Evolutionary conservation across 2,888 invertebrate species (phyloP), one percentile per base, ranked within the genome.

Genomic region (Brachyptera putata): DNA sequence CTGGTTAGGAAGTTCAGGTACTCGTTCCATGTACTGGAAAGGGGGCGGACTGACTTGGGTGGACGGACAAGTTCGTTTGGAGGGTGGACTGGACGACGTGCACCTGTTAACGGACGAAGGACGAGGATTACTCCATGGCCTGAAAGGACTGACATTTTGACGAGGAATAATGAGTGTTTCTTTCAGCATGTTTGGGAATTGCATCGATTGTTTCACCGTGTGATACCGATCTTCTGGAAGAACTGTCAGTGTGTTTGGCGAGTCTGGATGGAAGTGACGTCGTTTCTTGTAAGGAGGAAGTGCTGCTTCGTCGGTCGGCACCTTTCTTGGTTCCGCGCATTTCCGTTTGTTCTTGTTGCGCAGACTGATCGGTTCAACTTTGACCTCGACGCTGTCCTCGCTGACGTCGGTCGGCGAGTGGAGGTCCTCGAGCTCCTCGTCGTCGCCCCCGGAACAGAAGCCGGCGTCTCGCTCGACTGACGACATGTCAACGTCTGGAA

Each of bases 271-370:
- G 36, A 53, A 53, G 21, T 53, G 53, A 1, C 25, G 48, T 43
- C 88, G 80, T 71, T 90, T 90, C 72, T 89, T 86, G 0, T 86
- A 78, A 0, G 89, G 88, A 1, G 73, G 71, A 66, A 73, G 69
- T 50, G 68, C 72, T 67, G 60, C 50, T 14, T 76, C 77, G 16
- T 74, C 71, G 49, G 75, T 72, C 11, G 80, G 77, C 3, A 86
- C 78, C 68, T 85, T 85, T 49, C 81, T 76, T 0, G 89, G 84
- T 63, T 86, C 85, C 18, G 82, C 80, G 61, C 84, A 77, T 72
- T 87, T 87, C 61, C 87, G 75, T 71, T 87, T 87, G 70, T 84
- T 84, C 65, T 80, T 71, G 66, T 58, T 74, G 71, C 82, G 61
- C 73, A 83, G 73, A 0, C 75, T 75, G 60, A 83, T 82, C 22